Evolutionary conservation across 2,113 vertebrate genomes (phyloP).

Genomic region (Tachysurus vachellii): DNA sequence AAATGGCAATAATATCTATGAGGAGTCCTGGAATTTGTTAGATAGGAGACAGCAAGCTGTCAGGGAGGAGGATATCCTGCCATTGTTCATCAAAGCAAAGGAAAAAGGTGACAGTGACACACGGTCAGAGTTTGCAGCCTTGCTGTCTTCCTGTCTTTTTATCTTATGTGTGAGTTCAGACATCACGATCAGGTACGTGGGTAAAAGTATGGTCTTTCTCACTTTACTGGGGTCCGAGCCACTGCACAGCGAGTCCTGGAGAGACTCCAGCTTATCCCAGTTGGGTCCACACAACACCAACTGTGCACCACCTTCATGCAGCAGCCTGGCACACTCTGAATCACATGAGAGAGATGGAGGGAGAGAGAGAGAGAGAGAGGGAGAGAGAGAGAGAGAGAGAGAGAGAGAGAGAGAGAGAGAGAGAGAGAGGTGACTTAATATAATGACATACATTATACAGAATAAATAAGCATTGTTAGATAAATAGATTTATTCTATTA

Average conservation of each 20-base stretch:
- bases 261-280: constrained; percentile 89
- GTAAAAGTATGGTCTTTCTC: constrained; percentile 52
- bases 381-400: neutral
- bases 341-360: neutral
- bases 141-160: constrained; percentile 1
- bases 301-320: constrained; percentile 87
- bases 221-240: constrained; percentile 85
- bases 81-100: constrained; percentile 66
- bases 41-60: constrained; percentile 62
- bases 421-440: neutral
- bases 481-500: no score
- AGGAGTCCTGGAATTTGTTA: constrained; percentile 35
- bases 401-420: constrained; percentile 3
- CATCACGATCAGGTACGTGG: neutral
- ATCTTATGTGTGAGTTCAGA: neutral
- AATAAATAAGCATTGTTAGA: neutral
- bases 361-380: neutral
- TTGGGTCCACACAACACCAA: constrained; percentile 88
- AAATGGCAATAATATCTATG: neutral
- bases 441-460: neutral
- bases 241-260: constrained; percentile 79
- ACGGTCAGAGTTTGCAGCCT: neutral
- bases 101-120: constrained; percentile 58
- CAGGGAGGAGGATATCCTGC: constrained; percentile 72
- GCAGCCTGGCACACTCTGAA: constrained; percentile 86